These are phyloP conservation scores for Neosilurus hyrtlii DNA, from an alignment of 2,797 vertebrate species.

Conservation along the genomic window DNA sequence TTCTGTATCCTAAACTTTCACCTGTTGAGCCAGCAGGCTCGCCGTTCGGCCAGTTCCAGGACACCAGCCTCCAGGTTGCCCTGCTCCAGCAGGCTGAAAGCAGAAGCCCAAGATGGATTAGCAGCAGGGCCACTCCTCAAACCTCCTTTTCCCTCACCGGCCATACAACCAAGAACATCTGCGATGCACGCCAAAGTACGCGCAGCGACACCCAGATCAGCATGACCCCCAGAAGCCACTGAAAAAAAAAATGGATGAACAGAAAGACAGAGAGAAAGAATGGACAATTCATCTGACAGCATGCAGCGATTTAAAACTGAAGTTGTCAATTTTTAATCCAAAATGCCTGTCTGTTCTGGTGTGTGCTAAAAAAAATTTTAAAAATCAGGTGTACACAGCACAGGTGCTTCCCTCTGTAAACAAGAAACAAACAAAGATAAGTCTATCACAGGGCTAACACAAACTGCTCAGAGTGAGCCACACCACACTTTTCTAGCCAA, in stretches of 20 bases:
- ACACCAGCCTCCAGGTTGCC: slow-evolving; percentile 76
- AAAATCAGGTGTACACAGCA: too few relatives aligned
- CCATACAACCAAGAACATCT: slow-evolving; percentile 88
- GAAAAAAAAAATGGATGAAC: slow-evolving; percentile 16
- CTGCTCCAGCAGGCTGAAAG: slow-evolving; percentile 76
- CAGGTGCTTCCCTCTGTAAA: too few relatives aligned
- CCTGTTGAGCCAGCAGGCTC: slow-evolving; percentile 85
- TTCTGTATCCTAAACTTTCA: slow-evolving; percentile 55
- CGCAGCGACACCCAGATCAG: slow-evolving; percentile 77
- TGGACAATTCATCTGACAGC: not conserved
- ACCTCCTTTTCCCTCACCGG: slow-evolving; percentile 76
- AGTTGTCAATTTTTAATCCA: too few relatives aligned
- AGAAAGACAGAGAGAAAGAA: not conserved
- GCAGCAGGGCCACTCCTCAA: slow-evolving; percentile 89
- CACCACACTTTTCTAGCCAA: too few relatives aligned
- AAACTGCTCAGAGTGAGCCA: too few relatives aligned
- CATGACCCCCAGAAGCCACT: slow-evolving; percentile 75
- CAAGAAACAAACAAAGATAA: too few relatives aligned
- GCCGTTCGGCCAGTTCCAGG: slow-evolving; percentile 74
- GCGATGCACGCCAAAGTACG: slow-evolving; percentile 87
- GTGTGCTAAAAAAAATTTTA: too few relatives aligned
- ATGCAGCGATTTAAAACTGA: too few relatives aligned
- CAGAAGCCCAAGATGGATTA: slow-evolving; percentile 82
- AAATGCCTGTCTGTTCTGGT: too few relatives aligned
- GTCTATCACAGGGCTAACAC: too few relatives aligned